Base-by-base conservation (phyloP, 2,888 invertebrate genomes). In the Phalangium opilio region DNA sequence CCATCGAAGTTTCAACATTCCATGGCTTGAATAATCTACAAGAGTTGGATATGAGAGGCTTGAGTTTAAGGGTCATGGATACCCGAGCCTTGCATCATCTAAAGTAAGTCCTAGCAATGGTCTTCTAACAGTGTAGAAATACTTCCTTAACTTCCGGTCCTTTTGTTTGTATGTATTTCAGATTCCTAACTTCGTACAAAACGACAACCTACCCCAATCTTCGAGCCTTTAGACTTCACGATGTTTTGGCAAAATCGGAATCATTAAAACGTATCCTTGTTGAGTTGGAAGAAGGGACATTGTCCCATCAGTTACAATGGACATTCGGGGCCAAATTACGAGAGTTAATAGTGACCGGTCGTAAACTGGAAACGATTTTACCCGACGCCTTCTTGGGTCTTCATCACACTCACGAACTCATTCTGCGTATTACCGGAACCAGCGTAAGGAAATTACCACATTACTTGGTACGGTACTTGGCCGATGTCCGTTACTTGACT, bases 271-370 rank as follows among this genome's bases (percentile, higher is more conserved):
- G 51, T n/a, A 54, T 54, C 15, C 35, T 50, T 4, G 73, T 89
- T 54, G 77, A 82, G 61, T 77, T 86, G 60, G 75, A 78, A 51
- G 86, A 86, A 60, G 70, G 76, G 17, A 69, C 73, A 35, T 73
- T 89, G 58, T 78, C 79, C 20, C 75, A 79, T 52, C 85, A 85
- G 62, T 70, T 89, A 49, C 75, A 78, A 52, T 78, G 83, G 57
- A 73, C 79, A 33, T 81, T 84, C 55, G 79, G 81, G 42, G 78
- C 79, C 38, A 85, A 85, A 63, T 72, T 89, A 40, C 74, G 80
- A 48, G 77, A 82, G 59, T 66, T 90, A 40, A 83, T 84, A 63
- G 78, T 90, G 52, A 81, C 79, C 51, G 89, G 89, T 19, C 67
- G 68, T 47, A 77, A 76, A 61, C 73, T 89, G 55, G 78, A 76